Percentiles rank a stretch among this genome's conserved stretches.
Evolutionary conservation across 1,140 invertebrate genomes (phyloP).

Genomic region (Lucilia sericata): DNA sequence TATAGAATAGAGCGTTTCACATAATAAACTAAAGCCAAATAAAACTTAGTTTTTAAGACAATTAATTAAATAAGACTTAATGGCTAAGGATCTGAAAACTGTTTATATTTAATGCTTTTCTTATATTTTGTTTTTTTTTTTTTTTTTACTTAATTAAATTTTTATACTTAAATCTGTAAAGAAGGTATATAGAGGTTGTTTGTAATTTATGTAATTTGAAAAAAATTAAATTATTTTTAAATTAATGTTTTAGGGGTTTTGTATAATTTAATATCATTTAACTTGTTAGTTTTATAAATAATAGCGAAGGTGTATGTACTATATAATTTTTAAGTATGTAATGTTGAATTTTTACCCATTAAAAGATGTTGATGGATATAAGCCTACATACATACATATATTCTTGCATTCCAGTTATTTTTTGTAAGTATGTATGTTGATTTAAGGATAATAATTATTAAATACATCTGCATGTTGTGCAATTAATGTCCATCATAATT

Average conservation of each 20-base stretch:
- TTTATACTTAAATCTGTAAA: slow-evolving; percentile 38
- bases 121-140: slow-evolving; percentile 23
- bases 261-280: slow-evolving; percentile 5
- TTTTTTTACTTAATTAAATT: slow-evolving; percentile 29
- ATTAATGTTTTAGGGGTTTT: background rate
- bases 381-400: too few species aligned
- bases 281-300: background rate
- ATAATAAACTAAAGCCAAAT: slow-evolving; percentile 36
- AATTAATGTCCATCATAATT: background rate
- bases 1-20: slow-evolving; percentile 22
- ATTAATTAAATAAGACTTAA: slow-evolving; percentile 21
- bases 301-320: background rate
- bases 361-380: too few species aligned
- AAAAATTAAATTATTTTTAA: background rate
- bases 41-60: slow-evolving; percentile 40
- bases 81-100: slow-evolving; percentile 14
- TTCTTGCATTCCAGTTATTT: background rate
- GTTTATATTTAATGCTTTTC: slow-evolving; percentile 26
- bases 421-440: background rate
- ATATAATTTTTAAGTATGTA: background rate
- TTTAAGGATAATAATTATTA: too few species aligned
- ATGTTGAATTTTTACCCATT: too few species aligned
- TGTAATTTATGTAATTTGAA: slow-evolving; percentile 8
- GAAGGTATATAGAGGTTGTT: slow-evolving; percentile 24
- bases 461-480: background rate